Evolutionary conservation across 2,888 invertebrate genomes (phyloP).

Genomic region (Elysia crispata): DNA sequence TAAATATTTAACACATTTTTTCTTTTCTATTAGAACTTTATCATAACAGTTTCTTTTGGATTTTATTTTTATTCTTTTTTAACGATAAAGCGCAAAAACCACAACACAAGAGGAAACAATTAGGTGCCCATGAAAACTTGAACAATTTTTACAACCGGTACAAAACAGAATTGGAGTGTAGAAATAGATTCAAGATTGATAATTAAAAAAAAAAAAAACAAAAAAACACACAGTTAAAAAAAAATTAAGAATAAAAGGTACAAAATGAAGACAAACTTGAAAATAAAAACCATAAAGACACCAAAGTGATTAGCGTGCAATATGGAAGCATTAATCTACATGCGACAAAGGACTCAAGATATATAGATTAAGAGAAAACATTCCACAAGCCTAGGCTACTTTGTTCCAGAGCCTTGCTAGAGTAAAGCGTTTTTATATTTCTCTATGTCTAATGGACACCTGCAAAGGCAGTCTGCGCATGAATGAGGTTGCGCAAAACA

Average conservation of each 20-base stretch:
- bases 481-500: conserved; percentile 64
- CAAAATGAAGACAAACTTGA: not conserved
- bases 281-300: not conserved
- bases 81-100: too few relatives aligned
- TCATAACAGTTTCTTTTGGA: not conserved
- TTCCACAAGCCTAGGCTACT: too few relatives aligned
- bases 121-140: too few relatives aligned
- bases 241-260: not conserved
- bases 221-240: conserved; percentile 26
- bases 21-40: too few relatives aligned
- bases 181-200: not conserved
- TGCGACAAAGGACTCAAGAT: not conserved
- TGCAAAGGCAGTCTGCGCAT: conserved; percentile 64
- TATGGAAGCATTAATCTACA: too few relatives aligned
- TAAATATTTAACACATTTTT: too few relatives aligned
- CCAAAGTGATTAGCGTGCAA: conserved; percentile 1
- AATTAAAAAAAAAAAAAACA: conserved; percentile 31
- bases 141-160: too few relatives aligned
- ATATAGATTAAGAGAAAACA: not conserved
- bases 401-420: too few relatives aligned
- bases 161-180: too few relatives aligned
- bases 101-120: too few relatives aligned
- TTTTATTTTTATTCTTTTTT: not conserved
- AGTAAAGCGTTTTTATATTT: not conserved
- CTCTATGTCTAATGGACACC: conserved; percentile 57